A percentile compares a stretch with the other conserved stretches of the same genome.
phyloP scores from a whole-genome alignment of 2,797 vertebrate species.

The Gadopsis marmoratus region DNA sequence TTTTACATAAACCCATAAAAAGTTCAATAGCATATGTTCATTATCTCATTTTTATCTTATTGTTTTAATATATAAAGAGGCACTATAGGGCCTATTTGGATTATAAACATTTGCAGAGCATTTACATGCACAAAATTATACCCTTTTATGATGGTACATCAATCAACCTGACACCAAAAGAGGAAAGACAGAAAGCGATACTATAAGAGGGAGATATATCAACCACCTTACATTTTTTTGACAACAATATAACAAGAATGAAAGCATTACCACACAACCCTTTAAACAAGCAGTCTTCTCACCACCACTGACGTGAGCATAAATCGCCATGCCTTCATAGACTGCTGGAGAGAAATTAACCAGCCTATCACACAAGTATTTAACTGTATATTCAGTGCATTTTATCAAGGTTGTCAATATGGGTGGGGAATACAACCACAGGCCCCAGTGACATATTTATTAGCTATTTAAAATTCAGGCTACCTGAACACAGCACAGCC shows the following conservation, averaged over 20 bases:
- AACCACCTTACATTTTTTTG: slow-evolving; percentile 35
- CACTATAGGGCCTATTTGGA: neutral
- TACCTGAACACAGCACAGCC: slow-evolving; percentile 34
- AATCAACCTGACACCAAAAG: slow-evolving; percentile 34
- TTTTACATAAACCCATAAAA: slow-evolving; percentile 23
- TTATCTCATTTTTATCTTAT: neutral
- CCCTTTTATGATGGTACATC: slow-evolving; percentile 28
- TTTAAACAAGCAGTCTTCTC: slow-evolving; percentile 47
- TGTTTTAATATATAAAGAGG: slow-evolving; percentile 11
- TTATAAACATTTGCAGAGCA: slow-evolving; percentile 13
- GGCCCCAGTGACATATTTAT: slow-evolving; percentile 50
- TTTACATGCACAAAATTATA: slow-evolving; percentile 29
- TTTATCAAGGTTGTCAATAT: slow-evolving; percentile 38
- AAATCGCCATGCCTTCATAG: slow-evolving; percentile 51
- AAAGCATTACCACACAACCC: slow-evolving; percentile 30
- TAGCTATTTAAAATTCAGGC: slow-evolving; percentile 42
- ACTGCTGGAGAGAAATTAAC: slow-evolving; percentile 31
- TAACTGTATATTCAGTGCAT: slow-evolving; percentile 13
- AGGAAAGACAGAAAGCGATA: neutral
- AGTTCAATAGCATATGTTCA: slow-evolving; percentile 29
- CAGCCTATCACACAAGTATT: slow-evolving; percentile 41
- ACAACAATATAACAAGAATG: slow-evolving; percentile 31
- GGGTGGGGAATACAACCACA: slow-evolving; percentile 3
- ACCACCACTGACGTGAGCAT: slow-evolving; percentile 42
- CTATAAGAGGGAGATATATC: slow-evolving; percentile 13